phyloP scores from a whole-genome alignment of 64 coral and sea anemone species.

The Montipora foliosa region DNA sequence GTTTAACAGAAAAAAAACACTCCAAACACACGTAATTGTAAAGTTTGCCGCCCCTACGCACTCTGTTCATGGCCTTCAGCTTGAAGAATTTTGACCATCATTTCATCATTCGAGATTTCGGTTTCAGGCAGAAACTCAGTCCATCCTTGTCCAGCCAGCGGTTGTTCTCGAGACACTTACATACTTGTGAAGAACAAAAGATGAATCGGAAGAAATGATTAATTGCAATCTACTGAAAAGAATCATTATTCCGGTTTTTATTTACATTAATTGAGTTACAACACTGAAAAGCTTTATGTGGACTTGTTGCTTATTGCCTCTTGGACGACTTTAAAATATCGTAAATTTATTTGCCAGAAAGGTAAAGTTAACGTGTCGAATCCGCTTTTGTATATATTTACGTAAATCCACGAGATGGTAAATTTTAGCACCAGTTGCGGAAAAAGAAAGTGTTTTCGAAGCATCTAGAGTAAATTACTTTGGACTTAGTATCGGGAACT shows the following conservation, averaged over 20 bases:
- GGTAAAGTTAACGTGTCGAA: not conserved
- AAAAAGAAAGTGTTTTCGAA: not conserved
- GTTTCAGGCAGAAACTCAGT: not conserved
- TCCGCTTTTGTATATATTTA: not conserved
- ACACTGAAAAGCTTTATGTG: not conserved
- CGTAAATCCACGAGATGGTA: too few relatives aligned
- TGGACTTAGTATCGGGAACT: not conserved
- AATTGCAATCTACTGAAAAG: constrained; percentile 29
- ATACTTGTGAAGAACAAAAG: constrained; percentile 16
- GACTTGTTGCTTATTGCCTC: not conserved
- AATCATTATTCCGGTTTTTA: constrained; percentile 28
- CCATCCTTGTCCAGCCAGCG: not conserved
- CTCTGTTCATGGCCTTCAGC: not conserved
- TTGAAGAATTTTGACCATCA: not conserved
- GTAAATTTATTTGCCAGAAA: not conserved
- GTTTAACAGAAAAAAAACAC: constrained; percentile 37
- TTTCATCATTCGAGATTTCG: not conserved
- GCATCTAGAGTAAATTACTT: not conserved
- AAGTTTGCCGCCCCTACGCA: constrained; percentile 15
- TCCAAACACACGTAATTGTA: constrained; percentile 43
- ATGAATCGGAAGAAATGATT: constrained; percentile 36
- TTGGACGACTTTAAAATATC: not conserved
- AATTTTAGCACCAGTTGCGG: too few relatives aligned
- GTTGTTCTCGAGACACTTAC: constrained; percentile 16
- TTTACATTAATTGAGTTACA: not conserved